These are phyloP conservation scores for Macroramphosus scolopax DNA, from an alignment of 2,797 vertebrate species.

Conservation along the genomic window DNA sequence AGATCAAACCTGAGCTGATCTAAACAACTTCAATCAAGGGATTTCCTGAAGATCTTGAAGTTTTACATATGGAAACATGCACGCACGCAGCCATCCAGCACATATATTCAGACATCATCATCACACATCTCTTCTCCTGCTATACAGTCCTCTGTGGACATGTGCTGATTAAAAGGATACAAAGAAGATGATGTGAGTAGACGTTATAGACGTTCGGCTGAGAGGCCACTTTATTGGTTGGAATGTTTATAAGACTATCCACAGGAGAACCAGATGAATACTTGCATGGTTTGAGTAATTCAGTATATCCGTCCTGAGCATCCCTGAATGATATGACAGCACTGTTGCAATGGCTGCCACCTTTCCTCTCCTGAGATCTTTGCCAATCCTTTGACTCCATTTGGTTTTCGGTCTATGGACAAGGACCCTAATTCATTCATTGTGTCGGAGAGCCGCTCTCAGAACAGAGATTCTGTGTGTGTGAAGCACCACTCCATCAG, in stretches of 20 bases:
- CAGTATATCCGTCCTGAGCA: constrained; percentile 1
- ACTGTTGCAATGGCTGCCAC: constrained; percentile 35
- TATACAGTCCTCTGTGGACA: no score
- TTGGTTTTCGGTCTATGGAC: constrained; percentile 43
- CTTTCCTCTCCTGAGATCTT: constrained; percentile 29
- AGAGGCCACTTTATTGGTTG: constrained; percentile 11
- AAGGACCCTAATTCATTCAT: constrained; percentile 29
- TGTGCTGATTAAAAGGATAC: no score
- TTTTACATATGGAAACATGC: constrained; percentile 37
- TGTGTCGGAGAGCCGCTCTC: constrained; percentile 31
- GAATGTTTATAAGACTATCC: not conserved
- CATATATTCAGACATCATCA: constrained; percentile 29
- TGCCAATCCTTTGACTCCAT: constrained; percentile 52
- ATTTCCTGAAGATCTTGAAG: constrained; percentile 7
- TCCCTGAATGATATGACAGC: constrained; percentile 31
- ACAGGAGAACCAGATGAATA: no score
- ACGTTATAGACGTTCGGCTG: no score
- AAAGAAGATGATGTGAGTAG: no score
- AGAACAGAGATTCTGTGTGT: constrained; percentile 68
- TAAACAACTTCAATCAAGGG: constrained; percentile 7
- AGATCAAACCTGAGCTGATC: constrained; percentile 32
- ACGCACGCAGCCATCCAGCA: constrained; percentile 30
- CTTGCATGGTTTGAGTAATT: constrained; percentile 19
- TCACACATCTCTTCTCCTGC: no score
- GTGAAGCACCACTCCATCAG: constrained; percentile 52